Base-by-base conservation (phyloP, 2,797 vertebrate genomes). In the Amazona ochrocephala region DNA sequence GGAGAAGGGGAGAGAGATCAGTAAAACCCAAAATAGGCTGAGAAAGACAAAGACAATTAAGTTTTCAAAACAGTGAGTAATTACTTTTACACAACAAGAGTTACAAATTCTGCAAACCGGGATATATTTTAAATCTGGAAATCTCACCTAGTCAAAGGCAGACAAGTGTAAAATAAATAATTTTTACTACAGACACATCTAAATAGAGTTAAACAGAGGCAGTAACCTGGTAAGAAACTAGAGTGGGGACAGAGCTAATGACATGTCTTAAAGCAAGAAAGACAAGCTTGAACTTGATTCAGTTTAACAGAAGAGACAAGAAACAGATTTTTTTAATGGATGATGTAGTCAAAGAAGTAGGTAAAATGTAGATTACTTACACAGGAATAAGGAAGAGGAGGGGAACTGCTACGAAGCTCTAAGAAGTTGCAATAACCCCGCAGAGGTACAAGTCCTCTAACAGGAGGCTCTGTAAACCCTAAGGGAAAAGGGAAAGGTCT, bases 221-320 rank as follows among this genome's bases (percentile, higher is more conserved):
- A 93, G 91, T 86, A 94, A 86, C 79, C 64, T 41, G 41, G 74
- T 61, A 70, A 76, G 70, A 93, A 96, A 91, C 6, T 34, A 84
- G 56, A 96, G 80, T 37, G 62, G 91, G 91, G 94, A 97, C 93
- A 95, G 68, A 91, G 58, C 67, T 96, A 84, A 96, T 47, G 85
- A 91, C 94, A 96, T 2, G 10, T 71, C 93, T 92, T 90, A 87
- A 68, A 84, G 88, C 88, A 84, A 92, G 90, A 68, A 58, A 95
- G 89, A 75, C 91, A 96, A 92, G 91, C 84, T 93, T 89, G 74
- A 90, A 96, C 94, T 95, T 92, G 95, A 89, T 77, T 91, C 80
- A 72, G 87, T 83, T 91, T 71, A 96, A 84, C 64, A 89, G 65
- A 72, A 89, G 80, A 94, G 90, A 91, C 71, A 93, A 95, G 94